These are phyloP conservation scores for Danionella cerebrum DNA, from an alignment of 2,113 vertebrate species.

Conservation along the genomic window DNA sequence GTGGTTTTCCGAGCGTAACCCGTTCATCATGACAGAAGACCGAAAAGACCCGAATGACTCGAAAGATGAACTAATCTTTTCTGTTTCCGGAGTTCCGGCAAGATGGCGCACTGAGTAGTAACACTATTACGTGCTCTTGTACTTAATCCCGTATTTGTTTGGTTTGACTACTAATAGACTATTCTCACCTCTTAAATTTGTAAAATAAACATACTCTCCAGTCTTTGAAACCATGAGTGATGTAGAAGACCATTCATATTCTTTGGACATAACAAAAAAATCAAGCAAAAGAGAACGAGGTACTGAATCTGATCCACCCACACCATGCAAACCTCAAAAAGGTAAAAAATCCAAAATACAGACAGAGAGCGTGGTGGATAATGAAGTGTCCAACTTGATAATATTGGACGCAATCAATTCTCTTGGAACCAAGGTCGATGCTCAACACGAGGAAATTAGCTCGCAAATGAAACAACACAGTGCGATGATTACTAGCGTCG, in stretches of 20 bases:
- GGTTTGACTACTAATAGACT: neutral
- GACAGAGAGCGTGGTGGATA: neutral
- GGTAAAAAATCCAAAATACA: neutral
- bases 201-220: neutral
- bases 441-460: neutral
- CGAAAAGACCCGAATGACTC: no score
- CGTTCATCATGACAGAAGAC: no score
- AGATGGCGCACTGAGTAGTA: neutral
- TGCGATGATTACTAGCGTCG: neutral
- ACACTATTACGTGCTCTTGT: neutral
- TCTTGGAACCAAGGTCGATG: slow-evolving; percentile 11
- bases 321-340: neutral
- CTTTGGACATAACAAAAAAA: neutral
- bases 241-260: neutral
- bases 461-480: slow-evolving; percentile 5
- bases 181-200: neutral
- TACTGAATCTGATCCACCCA: neutral
- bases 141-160: neutral
- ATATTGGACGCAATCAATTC: neutral
- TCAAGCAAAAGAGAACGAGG: neutral
- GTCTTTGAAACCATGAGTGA: neutral
- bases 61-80: no score
- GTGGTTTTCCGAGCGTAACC: no score
- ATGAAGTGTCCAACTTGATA: neutral
- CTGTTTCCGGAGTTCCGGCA: neutral